Evolutionary conservation across 2,888 invertebrate species (phyloP), one percentile per base, ranked within the genome.

Genomic region (Eupithecia exiguata): DNA sequence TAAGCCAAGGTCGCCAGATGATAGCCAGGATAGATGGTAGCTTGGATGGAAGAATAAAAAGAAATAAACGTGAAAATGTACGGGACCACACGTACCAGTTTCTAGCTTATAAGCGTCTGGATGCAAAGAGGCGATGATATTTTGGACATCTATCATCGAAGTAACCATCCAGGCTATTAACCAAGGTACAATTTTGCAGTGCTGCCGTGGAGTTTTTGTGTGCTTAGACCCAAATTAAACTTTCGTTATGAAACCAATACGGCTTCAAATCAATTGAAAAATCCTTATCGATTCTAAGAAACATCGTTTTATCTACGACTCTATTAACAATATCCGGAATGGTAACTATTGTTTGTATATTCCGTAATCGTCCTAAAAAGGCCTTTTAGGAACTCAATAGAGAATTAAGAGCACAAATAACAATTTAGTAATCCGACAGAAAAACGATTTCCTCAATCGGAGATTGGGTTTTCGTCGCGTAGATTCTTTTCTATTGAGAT

Each of bases 391-490:
- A 74, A 72, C 68, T 74, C 70, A 73, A 73, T 63, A 71, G 58
- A 58, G 40, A 72, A 76, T 75, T 77, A 75, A 77, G 74, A 73
- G 43, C 75, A 74, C 74, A 75, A 77, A 76, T 77, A 77, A 58
- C 69, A 76, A 75, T 70, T 77, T 75, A 74, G 75, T 77, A 78
- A 78, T 77, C 75, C 71, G 65, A 70, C 69, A 70, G 69, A 38
- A 73, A 79, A 77, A 69, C 71, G 72, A 76, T 78, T 80, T 78
- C 72, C 77, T 73, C 75, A 77, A 74, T 77, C 62, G 71, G 69
- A 73, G 75, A 79, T 79, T 77, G 78, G 74, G 75, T 75, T 74
- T 79, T 78, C 76, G 77, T 78, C 76, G 75, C 78, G 75, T 72
- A 77, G 76, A 76, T 76, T 77, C 77, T 77, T 75, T 76, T 70